phyloP scores from a whole-genome alignment of 2,888 invertebrate genomes.

The Marronus borbonicus region DNA sequence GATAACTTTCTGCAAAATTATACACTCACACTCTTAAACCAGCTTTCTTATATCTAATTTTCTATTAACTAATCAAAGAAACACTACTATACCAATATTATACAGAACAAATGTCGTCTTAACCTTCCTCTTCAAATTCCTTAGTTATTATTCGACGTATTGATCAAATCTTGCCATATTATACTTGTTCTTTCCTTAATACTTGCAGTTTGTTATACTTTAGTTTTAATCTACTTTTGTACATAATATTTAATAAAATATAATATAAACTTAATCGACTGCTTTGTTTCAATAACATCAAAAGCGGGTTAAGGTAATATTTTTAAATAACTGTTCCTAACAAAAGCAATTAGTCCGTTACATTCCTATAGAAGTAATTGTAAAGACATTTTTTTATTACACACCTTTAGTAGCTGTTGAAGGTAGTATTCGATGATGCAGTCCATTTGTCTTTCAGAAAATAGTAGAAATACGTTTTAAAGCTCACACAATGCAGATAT shows the following conservation, averaged over 20 bases:
- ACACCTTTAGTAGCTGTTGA: no score
- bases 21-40: not conserved
- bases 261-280: slow-evolving; percentile 21
- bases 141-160: slow-evolving; percentile 40
- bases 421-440: no score
- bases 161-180: slow-evolving; percentile 42
- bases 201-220: slow-evolving; percentile 6
- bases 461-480: no score
- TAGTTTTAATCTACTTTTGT: slow-evolving; percentile 40
- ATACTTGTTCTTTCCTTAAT: slow-evolving; percentile 24
- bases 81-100: not conserved
- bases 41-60: not conserved
- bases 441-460: no score
- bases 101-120: not conserved
- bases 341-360: no score
- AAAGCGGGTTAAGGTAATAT: not conserved
- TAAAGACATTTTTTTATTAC: no score
- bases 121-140: not conserved
- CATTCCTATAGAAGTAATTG: not conserved
- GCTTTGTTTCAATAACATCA: slow-evolving; percentile 3
- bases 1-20: not conserved
- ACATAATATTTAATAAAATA: slow-evolving; percentile 41
- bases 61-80: not conserved
- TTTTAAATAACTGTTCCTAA: not conserved
- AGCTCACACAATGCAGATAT: no score